phyloP scores from a whole-genome alignment of 2,797 vertebrate genomes.

The Oryzias sinensis region DNA sequence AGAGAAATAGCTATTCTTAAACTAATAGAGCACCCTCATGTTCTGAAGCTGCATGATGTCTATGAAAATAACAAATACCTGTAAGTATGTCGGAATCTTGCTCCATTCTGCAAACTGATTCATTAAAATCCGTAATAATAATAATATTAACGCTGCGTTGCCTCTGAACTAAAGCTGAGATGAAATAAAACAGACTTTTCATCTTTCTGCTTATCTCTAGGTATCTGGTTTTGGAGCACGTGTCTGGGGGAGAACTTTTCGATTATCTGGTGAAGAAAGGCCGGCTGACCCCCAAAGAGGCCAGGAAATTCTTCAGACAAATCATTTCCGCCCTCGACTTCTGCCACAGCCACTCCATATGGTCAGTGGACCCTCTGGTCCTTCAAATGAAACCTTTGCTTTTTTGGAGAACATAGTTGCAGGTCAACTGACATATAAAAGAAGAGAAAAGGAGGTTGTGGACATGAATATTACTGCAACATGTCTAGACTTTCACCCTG shows the following conservation, averaged over 20 bases:
- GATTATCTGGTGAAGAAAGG: slow-evolving; percentile 94
- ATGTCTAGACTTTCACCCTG: no score
- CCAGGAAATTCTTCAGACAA: slow-evolving; percentile 88
- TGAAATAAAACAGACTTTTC: slow-evolving; percentile 1
- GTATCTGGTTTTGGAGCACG: slow-evolving; percentile 91
- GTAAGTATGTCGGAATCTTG: slow-evolving; percentile 78
- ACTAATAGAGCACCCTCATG: slow-evolving; percentile 92
- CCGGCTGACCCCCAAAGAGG: slow-evolving; percentile 66
- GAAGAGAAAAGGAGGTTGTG: no score
- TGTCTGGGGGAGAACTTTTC: slow-evolving; percentile 90
- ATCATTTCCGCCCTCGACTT: slow-evolving; percentile 88
- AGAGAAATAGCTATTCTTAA: slow-evolving; percentile 95
- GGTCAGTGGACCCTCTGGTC: slow-evolving; percentile 49
- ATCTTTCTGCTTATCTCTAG: slow-evolving; percentile 54
- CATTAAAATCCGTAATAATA: no score
- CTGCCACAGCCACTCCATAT: slow-evolving; percentile 76
- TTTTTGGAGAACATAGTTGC: no score
- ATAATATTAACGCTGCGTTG: slow-evolving; percentile 15
- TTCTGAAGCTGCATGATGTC: slow-evolving; percentile 93
- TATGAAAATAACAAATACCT: slow-evolving; percentile 98
- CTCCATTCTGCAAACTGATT: slow-evolving; percentile 13
- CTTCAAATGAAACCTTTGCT: no score
- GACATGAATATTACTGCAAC: no score
- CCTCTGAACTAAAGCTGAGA: slow-evolving; percentile 8
- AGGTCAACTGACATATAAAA: no score